A percentile compares a stretch with the other conserved stretches of the same genome.
These are phyloP conservation scores for Drosophila aldrichi DNA, from an alignment of 2,888 invertebrate genomes.

Conservation along the genomic window DNA sequence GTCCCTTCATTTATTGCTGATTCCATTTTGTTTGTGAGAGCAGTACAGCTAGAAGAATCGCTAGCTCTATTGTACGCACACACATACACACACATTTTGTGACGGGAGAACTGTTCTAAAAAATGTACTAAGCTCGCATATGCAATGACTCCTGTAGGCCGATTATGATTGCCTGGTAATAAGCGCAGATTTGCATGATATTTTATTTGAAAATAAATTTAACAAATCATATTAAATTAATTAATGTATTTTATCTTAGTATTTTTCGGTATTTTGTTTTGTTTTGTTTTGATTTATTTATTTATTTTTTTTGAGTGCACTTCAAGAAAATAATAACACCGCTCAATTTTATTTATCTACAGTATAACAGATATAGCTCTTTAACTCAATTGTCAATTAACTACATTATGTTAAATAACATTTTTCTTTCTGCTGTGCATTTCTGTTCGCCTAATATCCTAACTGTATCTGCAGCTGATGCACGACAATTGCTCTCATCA, in stretches of 20 bases:
- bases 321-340: too few relatives aligned
- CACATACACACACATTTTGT: background rate
- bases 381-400: background rate
- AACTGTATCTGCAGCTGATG: background rate
- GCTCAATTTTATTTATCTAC: background rate
- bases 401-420: background rate
- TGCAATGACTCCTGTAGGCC: background rate
- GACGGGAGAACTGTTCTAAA: background rate
- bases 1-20: background rate
- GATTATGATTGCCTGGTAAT: background rate
- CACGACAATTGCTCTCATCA: background rate
- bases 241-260: too few relatives aligned
- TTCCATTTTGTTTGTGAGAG: background rate
- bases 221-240: background rate
- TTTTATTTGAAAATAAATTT: background rate
- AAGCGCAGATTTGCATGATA: background rate
- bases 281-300: too few relatives aligned
- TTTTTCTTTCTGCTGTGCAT: background rate
- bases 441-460: background rate
- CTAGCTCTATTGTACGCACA: background rate
- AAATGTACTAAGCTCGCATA: background rate
- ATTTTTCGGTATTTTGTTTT: too few relatives aligned
- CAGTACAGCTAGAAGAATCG: background rate
- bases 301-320: too few relatives aligned
- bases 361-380: background rate